Evolutionary conservation across 2,113 vertebrate genomes (phyloP), one percentile per base, ranked within the genome.

Genomic region (Manacus vitellinus): DNA sequence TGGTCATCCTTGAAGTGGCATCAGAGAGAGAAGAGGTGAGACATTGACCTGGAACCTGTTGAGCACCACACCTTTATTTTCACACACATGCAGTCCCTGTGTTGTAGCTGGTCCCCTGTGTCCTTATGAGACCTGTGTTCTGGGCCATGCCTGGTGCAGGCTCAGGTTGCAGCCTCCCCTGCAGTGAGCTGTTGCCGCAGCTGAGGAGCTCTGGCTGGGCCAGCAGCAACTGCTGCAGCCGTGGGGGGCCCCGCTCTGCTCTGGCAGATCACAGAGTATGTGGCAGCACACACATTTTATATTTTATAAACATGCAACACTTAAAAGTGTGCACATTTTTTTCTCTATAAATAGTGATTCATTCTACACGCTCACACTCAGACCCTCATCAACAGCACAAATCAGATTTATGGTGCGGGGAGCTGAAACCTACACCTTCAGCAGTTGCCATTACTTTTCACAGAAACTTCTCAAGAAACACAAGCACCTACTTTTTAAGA

Each of bases 1-100:
- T 12, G 16, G 25, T 44, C 79, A 75, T 17, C 47, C 9, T 2
- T 43, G n/a, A 58, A 27, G 49, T 25, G 28, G 41, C 49, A 31
- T 59, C 43, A 10, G 51, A 58, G 43, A 1, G 6, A 90, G 47
- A 77, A 31, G 59, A 83, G 39, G 55, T 2, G n/a, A 79, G 41
- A 74, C 30, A 33, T 28, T 0, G 1, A 35, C 10, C 15, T 19
- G 24, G 47, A 43, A 51, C 51, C 58, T 47, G 33, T 6, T 20
- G 41, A 79, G 54, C 41, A 35, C 16, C 2, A 33, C 51, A 22
- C 37, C 71, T 90, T 62, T 68, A 71, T 51, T 93, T 35, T 16
- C 63, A 55, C 6, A n/a, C 21, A 27, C 55, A 24, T 0, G 0
- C 0, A 0, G 35, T 65, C 44, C 24, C 66, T 46, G 23, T 6